Evolutionary conservation across 2,888 invertebrate genomes (phyloP).

Genomic region (Theretra japonica): DNA sequence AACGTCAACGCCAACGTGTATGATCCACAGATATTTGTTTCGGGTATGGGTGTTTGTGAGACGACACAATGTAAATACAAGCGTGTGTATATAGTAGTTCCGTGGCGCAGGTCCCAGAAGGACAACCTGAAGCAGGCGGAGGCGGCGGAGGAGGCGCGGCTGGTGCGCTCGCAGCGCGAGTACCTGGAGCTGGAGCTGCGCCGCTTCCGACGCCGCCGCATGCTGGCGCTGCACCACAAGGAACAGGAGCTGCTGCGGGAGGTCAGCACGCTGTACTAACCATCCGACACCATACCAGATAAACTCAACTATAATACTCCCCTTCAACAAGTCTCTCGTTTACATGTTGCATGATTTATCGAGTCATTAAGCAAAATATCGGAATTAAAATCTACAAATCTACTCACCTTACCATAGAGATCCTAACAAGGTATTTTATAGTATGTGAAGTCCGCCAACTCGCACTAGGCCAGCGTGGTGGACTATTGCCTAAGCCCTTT

Average conservation of each 20-base stretch:
- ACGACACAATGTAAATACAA: not conserved
- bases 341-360: too few relatives aligned
- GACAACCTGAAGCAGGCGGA: conserved; percentile 96
- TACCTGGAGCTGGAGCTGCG: conserved; percentile 96
- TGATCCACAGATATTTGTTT: too few relatives aligned
- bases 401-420: too few relatives aligned
- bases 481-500: not conserved
- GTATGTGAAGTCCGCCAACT: too few relatives aligned
- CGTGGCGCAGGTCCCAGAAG: conserved; percentile 89
- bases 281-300: too few relatives aligned
- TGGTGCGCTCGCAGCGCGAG: conserved; percentile 95
- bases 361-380: too few relatives aligned
- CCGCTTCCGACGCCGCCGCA: conserved; percentile 95
- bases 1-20: too few relatives aligned
- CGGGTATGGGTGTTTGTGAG: too few relatives aligned
- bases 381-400: too few relatives aligned
- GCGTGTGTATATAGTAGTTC: not conserved
- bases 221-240: conserved; percentile 93
- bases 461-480: too few relatives aligned
- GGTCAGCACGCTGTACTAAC: conserved; percentile 84
- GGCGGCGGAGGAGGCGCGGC: conserved; percentile 94
- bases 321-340: too few relatives aligned
- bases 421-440: too few relatives aligned
- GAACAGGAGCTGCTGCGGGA: conserved; percentile 96
- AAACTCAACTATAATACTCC: not conserved